Conservation (phyloP, 2,113 vertebrate genomes). For the Gallinago paraguaiae region DNA sequence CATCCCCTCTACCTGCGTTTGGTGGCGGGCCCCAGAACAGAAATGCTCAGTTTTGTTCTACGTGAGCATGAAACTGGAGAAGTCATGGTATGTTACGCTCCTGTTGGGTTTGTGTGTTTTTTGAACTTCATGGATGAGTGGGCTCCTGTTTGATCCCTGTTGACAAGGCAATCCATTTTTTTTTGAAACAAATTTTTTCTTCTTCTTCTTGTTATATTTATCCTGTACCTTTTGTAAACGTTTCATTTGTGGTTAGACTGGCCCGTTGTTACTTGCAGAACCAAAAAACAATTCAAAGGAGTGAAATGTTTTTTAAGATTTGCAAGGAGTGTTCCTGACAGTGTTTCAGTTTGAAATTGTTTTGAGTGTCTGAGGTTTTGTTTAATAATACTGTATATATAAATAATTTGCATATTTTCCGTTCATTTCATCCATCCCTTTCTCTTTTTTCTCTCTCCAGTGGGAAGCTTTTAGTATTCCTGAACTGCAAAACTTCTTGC, state of each 20-base stretch:
- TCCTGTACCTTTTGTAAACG: not conserved
- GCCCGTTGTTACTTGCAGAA: not conserved
- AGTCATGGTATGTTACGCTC: constrained; percentile 81
- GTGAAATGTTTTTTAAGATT: not conserved
- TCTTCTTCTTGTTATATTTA: not conserved
- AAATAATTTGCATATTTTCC: not conserved
- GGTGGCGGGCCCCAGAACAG: constrained; percentile 87
- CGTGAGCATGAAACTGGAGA: constrained; percentile 93
- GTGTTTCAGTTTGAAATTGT: not conserved
- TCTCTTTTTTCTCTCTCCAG: constrained; percentile 61
- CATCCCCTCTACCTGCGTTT: constrained; percentile 91
- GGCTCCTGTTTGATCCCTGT: not conserved
- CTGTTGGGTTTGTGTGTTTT: not conserved
- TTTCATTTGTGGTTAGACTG: not conserved
- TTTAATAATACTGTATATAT: not conserved
- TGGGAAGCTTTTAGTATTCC: constrained; percentile 97
- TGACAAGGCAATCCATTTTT: not conserved
- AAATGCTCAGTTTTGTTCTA: constrained; percentile 91
- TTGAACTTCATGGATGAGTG: not conserved
- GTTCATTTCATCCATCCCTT: not conserved
- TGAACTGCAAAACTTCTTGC: constrained; percentile 93
- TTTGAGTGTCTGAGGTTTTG: not conserved
- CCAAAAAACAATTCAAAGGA: not conserved
- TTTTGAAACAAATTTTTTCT: not conserved
- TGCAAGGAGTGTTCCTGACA: not conserved